Evolutionary conservation across 2,113 vertebrate species (phyloP), one percentile per base, ranked within the genome.

Genomic region (Alligator sinensis): DNA sequence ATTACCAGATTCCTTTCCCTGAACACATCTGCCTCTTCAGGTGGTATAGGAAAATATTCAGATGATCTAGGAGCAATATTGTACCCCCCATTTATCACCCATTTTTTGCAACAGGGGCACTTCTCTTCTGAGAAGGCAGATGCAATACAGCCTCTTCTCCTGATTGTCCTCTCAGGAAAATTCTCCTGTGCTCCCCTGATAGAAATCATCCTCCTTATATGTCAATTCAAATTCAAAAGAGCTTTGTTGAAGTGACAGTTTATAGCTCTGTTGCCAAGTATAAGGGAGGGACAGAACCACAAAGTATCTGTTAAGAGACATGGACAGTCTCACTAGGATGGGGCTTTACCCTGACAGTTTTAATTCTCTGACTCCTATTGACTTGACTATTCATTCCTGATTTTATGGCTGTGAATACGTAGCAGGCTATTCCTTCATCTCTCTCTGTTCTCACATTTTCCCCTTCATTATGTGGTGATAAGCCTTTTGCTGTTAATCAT

Each of bases 191-290:
- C 21, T 74, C 30, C 22, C 70, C 19, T 80, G 63, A 77, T 59
- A 87, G 30, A 34, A 81, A 55, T 6, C 2, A 0, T 79, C 68
- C 91, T 11, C 58, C 91, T 79, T 83, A 74, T 1, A 0, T 14
- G 63, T 59, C 68, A 77, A 84, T 88, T 93, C 54, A 87, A 90
- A 72, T 0, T 24, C 8, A 86, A 58, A 30, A 77, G 72, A 60
- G 19, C 82, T 81, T 92, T 83, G 80, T 70, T 30, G 80, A 5
- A 2, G 4, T 74, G 88, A 68, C 83, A 89, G 84, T 77, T 94
- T 82, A 70, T 12, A 91, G n/a, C n/a, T 64, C 62, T 68, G 57
- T 55, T 63, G 7, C 15, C 84, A 92, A 28, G 24, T 3, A 3
- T 55, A 58, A 81, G n/a, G 68, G 59, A 90, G 88, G 24, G 70